These are phyloP conservation scores for Antheraea mylitta DNA, from an alignment of 1,140 invertebrate species.

Conservation along the genomic window DNA sequence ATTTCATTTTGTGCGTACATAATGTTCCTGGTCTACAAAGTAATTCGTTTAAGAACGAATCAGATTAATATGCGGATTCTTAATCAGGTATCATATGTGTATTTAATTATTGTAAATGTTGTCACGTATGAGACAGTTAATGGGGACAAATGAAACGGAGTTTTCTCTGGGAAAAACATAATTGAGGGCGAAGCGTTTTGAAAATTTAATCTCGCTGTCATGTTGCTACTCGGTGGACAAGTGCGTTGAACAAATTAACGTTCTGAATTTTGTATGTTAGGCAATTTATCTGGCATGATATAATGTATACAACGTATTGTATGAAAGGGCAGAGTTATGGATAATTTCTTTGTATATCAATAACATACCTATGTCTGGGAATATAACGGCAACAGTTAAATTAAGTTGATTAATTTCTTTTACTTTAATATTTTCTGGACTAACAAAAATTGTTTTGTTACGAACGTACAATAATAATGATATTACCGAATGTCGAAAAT, in stretches of 20 bases:
- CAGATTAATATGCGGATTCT: not conserved
- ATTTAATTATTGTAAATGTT: not conserved
- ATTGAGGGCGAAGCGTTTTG: conserved; percentile 44
- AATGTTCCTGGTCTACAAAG: not conserved
- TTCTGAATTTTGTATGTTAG: conserved; percentile 39
- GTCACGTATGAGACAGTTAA: conserved; percentile 30
- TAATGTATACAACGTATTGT: not conserved
- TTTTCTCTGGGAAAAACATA: conserved; percentile 48
- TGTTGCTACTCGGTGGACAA: conserved; percentile 33
- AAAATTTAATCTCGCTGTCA: conserved; percentile 57
- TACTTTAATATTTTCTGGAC: too few relatives aligned
- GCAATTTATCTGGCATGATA: conserved; percentile 32
- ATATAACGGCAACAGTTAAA: not conserved
- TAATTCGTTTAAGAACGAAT: not conserved
- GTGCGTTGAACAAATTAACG: conserved; percentile 42
- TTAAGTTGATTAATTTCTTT: not conserved
- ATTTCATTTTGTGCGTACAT: not conserved
- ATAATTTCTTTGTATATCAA: not conserved
- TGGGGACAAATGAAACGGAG: conserved; percentile 38
- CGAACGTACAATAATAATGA: too few relatives aligned
- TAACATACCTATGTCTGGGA: not conserved
- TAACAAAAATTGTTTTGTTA: too few relatives aligned
- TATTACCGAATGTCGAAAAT: too few relatives aligned
- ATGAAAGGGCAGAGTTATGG: not conserved
- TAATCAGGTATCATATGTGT: conserved; percentile 5